These are phyloP conservation scores for Rhingia campestris DNA, from an alignment of 2,888 invertebrate species.

Conservation along the genomic window DNA sequence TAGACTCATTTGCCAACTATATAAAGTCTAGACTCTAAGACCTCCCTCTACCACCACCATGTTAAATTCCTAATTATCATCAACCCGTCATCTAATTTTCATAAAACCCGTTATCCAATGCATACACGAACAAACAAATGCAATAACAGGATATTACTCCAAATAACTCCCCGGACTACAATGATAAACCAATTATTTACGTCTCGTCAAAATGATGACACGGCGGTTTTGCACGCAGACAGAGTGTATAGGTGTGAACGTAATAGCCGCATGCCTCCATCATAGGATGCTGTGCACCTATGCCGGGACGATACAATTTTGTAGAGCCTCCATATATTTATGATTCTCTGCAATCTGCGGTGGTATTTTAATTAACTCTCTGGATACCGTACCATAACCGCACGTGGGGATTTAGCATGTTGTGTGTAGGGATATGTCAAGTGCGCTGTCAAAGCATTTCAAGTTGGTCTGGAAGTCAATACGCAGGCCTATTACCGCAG, in stretches of 20 bases:
- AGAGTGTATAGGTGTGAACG: constrained; percentile 40
- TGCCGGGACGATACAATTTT: constrained; percentile 19
- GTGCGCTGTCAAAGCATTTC: constrained; percentile 24
- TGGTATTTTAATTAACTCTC: constrained; percentile 72
- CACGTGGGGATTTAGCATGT: constrained; percentile 33
- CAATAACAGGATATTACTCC: constrained; percentile 57
- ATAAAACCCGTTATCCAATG: constrained; percentile 5
- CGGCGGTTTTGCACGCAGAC: constrained; percentile 47
- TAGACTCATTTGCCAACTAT: no score
- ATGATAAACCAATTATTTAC: constrained; percentile 69
- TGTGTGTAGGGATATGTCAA: constrained; percentile 9
- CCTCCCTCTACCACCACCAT: no score
- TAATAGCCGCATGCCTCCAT: constrained; percentile 11
- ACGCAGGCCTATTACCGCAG: constrained; percentile 18
- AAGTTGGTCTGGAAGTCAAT: constrained; percentile 9
- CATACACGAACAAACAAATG: constrained; percentile 14
- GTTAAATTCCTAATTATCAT: neutral
- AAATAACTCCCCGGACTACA: constrained; percentile 56
- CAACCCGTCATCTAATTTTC: neutral
- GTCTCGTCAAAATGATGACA: constrained; percentile 70
- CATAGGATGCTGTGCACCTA: neutral
- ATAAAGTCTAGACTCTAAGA: no score
- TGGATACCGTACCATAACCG: constrained; percentile 40
- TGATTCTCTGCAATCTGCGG: constrained; percentile 67
- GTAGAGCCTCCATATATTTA: constrained; percentile 49